Evolutionary conservation across 1,140 invertebrate species (phyloP).

Genomic region (Sesamia nonagrioides): DNA sequence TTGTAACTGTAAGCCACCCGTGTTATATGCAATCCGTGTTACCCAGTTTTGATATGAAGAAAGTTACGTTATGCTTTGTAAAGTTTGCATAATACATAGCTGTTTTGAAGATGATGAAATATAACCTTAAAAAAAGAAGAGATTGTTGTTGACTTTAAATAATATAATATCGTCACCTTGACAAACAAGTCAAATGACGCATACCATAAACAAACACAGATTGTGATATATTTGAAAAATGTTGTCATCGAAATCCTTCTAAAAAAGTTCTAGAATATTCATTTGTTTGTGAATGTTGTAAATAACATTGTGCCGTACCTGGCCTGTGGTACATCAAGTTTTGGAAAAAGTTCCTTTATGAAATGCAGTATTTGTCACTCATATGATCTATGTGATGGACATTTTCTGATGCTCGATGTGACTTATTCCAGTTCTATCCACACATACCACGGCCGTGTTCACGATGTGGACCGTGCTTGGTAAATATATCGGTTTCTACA

Average conservation of each 20-base stretch:
- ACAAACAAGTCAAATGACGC: conserved; percentile 19
- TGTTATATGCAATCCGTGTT: neutral
- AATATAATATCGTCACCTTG: neutral
- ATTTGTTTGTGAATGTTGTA: neutral
- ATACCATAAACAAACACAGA: neutral
- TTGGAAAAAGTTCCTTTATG: neutral
- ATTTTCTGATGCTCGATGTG: neutral
- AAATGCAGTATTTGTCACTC: neutral
- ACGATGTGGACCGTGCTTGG: no score
- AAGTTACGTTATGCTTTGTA: neutral
- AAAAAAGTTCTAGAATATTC: neutral
- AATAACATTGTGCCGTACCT: conserved; percentile 12
- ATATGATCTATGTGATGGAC: no score
- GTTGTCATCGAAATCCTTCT: neutral
- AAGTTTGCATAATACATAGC: neutral
- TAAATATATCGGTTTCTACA: no score
- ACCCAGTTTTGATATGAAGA: neutral
- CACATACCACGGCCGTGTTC: no score
- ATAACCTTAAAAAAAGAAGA: neutral
- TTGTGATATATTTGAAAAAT: neutral
- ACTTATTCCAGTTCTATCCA: no score
- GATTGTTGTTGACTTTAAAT: neutral
- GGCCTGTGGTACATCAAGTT: neutral
- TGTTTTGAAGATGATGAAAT: neutral
- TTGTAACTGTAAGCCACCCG: conserved; percentile 3